Evolutionary conservation across 2,888 invertebrate genomes (phyloP).

Genomic region (Thelaira solivaga): DNA sequence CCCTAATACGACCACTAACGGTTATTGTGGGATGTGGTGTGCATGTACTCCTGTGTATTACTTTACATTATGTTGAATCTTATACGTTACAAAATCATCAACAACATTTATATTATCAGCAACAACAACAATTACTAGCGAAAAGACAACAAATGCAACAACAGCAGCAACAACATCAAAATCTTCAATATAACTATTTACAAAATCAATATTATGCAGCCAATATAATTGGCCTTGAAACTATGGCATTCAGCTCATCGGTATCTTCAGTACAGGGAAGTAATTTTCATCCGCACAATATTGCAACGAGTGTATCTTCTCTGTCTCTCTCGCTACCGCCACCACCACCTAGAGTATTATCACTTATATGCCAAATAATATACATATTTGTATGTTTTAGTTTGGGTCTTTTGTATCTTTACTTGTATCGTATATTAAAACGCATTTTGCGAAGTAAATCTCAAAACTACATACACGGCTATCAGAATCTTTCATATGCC

Average conservation of each 20-base stretch:
- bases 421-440: constrained; percentile 87
- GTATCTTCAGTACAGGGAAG: constrained; percentile 50
- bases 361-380: constrained; percentile 89
- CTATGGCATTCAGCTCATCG: constrained; percentile 50
- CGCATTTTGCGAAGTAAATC: constrained; percentile 86
- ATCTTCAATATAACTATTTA: constrained; percentile 52
- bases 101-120: constrained; percentile 72
- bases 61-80: constrained; percentile 87
- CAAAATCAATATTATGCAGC: constrained; percentile 56
- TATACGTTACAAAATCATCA: constrained; percentile 75
- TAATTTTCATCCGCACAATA: constrained; percentile 56
- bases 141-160: constrained; percentile 69
- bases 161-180: constrained; percentile 65
- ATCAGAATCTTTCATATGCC: constrained; percentile 89
- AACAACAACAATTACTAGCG: constrained; percentile 67
- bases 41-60: constrained; percentile 88
- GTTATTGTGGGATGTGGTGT: constrained; percentile 87
- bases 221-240: constrained; percentile 66
- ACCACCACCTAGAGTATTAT: constrained; percentile 80
- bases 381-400: constrained; percentile 91
- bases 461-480: constrained; percentile 87
- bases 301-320: constrained; percentile 65
- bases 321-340: constrained; percentile 68
- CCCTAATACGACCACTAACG: constrained; percentile 86
- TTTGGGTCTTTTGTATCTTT: constrained; percentile 90